Evolutionary conservation across 1,140 invertebrate genomes (phyloP), one percentile per base, ranked within the genome.

Genomic region (Physella acuta): DNA sequence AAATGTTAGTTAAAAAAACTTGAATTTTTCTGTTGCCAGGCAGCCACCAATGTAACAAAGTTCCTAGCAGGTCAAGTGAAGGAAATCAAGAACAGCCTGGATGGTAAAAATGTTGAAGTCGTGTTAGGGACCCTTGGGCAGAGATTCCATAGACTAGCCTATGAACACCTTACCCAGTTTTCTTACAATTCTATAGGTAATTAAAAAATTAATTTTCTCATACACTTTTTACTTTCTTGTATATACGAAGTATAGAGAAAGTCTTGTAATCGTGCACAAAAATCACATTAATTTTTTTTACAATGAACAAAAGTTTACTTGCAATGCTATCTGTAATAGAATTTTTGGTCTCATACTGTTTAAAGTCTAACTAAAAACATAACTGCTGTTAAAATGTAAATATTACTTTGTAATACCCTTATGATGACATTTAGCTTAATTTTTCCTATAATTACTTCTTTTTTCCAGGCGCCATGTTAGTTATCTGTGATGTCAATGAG

Each of bases 401-500:
- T n/a, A n/a, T n/a, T n/a, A n/a, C n/a, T n/a, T n/a, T n/a, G n/a
- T n/a, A n/a, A n/a, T n/a, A n/a, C n/a, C n/a, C n/a, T n/a, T n/a
- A n/a, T n/a, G n/a, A n/a, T n/a, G n/a, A n/a, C n/a, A n/a, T n/a
- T n/a, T n/a, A n/a, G n/a, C n/a, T n/a, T n/a, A n/a, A n/a, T n/a
- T n/a, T n/a, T n/a, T n/a, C n/a, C 52, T 55, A 26, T 16, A 11
- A 55, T 24, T n/a, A 55, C 52, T 55, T 55, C 5, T 55, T 16
- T 14, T 44, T 39, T 1, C 16, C 59, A 61, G 59, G 59, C 67
- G 96, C 95, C 2, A 97, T 99, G 93, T 92, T 95, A 82, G 93
- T 93, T 1, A 97, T 99, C 72, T 98, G 94, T 87, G 97, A 99
- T 88, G 92, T 99, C 63, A 98, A 97, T 81, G 97, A 98, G 82